These are phyloP conservation scores for Ictidomys tridecemlineatus DNA, from an alignment of 2,113 vertebrate genomes.

Conservation along the genomic window DNA sequence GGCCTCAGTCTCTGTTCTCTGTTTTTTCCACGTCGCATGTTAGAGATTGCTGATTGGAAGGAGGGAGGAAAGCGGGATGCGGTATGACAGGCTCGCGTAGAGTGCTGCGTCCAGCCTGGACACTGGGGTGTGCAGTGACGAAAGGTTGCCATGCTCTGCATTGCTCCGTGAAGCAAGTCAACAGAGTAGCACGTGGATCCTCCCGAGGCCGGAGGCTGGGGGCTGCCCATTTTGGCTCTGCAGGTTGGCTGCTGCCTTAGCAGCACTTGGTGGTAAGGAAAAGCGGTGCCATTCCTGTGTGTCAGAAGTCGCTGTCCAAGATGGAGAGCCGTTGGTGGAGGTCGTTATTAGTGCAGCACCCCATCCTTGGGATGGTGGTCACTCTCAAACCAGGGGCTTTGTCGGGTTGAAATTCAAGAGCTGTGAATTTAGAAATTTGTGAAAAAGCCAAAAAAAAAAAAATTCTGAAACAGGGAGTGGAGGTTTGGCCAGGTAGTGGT, in stretches of 20 bases:
- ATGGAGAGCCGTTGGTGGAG: background rate
- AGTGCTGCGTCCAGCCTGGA: background rate
- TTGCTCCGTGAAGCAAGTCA: background rate
- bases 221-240: background rate
- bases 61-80: background rate
- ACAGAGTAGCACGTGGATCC: background rate
- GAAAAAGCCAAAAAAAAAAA: background rate
- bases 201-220: background rate
- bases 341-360: background rate
- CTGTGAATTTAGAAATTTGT: background rate
- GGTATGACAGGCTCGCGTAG: background rate
- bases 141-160: background rate
- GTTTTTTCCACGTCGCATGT: background rate
- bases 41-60: background rate
- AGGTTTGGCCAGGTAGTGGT: background rate
- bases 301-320: background rate
- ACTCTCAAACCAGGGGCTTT: background rate
- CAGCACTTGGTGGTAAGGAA: background rate
- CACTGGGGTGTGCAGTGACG: background rate
- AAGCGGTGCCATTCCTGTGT: background rate
- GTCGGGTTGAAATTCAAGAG: background rate
- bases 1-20: background rate
- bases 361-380: background rate
- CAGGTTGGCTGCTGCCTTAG: too few relatives aligned
- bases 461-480: background rate